phyloP scores from a whole-genome alignment of 2,113 vertebrate genomes.

The Semicossyphus pulcher region DNA sequence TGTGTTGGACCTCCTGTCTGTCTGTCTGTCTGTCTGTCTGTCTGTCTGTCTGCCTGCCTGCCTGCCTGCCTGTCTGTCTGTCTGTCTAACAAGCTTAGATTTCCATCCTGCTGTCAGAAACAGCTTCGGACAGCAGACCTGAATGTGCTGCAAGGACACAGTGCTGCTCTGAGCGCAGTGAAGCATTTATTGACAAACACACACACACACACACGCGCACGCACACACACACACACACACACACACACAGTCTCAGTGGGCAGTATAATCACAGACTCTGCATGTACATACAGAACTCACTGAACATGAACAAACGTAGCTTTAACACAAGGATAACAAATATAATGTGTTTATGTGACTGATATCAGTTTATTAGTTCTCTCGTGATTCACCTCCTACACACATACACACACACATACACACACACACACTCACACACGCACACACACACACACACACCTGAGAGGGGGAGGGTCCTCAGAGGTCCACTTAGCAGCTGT shows the following conservation, averaged over 20 bases:
- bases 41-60: no score
- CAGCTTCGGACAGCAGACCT: slow-evolving; percentile 72
- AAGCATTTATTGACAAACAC: slow-evolving; percentile 71
- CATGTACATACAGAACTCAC: no score
- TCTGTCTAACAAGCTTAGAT: slow-evolving; percentile 69
- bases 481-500: slow-evolving; percentile 74
- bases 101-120: slow-evolving; percentile 67
- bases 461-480: slow-evolving; percentile 39
- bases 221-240: no score
- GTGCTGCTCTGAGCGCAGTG: slow-evolving; percentile 53
- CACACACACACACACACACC: slow-evolving; percentile 28
- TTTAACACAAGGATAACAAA: no score
- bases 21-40: slow-evolving; percentile 16
- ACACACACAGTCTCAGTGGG: no score
- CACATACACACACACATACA: background rate
- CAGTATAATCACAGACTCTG: no score
- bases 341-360: no score
- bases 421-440: background rate
- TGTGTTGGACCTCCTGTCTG: slow-evolving; percentile 45
- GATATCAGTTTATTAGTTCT: no score
- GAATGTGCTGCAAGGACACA: slow-evolving; percentile 68
- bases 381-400: no score
- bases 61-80: no score
- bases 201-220: no score
- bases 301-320: no score